Base-by-base conservation (phyloP, 2,797 vertebrate species). In the Rhyacichthys aspro region DNA sequence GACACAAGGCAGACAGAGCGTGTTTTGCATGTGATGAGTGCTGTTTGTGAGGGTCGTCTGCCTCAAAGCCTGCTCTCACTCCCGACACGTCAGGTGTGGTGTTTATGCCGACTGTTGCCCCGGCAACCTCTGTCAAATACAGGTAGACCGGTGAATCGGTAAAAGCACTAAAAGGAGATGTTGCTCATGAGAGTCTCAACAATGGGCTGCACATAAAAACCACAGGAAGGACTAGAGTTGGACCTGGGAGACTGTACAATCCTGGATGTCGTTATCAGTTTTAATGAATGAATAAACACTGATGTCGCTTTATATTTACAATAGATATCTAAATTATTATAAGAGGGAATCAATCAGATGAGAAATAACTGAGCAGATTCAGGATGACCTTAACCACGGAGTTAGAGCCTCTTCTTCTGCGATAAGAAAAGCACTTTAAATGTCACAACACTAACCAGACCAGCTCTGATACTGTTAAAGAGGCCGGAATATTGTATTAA, bases 21-120 rank as follows among this genome's bases (percentile, higher is more conserved):
- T 73, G 59, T 74, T 50, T 44, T 58, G 59, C 59, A 72, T 28
- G 23, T 61, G 67, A 72, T 78, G 55, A 69, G 67, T 58, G 58
- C 45, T 81, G 67, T 69, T 67, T 72, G 64, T 65, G 44, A 73
- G 60, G 8, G 62, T 62, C 67, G 63, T 67, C 17, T 67, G 75
- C 55, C 68, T 56, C 47, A 73, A 70, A 65, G 76, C 57, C 55
- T 72, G 72, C 75, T 79, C 71, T 85, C 70, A 82, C 72, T 72
- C 72, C 71, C 47, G 55, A 75, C 78, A 67, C 85, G 82, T 89
- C 86, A 85, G 79, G 86, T 88, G 79, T 43, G 38, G 55, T 79
- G 80, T 88, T 86, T 86, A 68, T 58, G 60, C 81, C 64, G 63
- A 77, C 71, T 87, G 85, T 90, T 89, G 86, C 86, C n/a, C 75